Base-by-base conservation (phyloP, 2,888 invertebrate species). In the Drosophila stalkeri region DNA sequence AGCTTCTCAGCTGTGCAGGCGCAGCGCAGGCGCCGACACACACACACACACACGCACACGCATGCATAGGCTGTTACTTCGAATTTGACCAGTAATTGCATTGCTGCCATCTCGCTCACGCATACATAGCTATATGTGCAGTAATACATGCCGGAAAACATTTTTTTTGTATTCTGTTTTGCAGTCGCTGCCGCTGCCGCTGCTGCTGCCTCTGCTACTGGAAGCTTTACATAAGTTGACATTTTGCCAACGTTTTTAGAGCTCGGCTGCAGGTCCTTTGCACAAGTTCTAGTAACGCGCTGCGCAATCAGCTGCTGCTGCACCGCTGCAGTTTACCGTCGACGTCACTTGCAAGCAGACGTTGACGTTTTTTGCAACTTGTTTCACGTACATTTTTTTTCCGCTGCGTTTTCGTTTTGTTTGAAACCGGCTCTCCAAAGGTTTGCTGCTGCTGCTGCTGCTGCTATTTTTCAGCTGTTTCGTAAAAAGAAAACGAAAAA, bases 231-330 rank as follows among this genome's bases (percentile, higher is more conserved):
- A 84, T 86, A 84, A 86, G 87, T 84, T 84, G 83, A 84, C 87
- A 86, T 84, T 64, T 72, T 69, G 72, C 57, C 60, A 65, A 62
- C 74, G 66, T 72, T 82, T 75, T 85, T 70, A 86, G 85, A 86
- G 77, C 83, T 81, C 82, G 83, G 86, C 77, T 88, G 85, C 88
- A 88, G 88, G 88, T 85, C 85, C 86, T 85, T 80, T 82, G 88
- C 82, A 71, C 81, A 86, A 81, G 86, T 88, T 86, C 81, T 81
- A 55, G 66, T 63, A 52, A 72, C 75, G 72, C 86, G 75, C 72
- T 66, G 49, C 65, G 68, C 62, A 66, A 88, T 85, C 85, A 85
- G 88, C 85, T 88, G 88, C 88, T 87, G 73, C 83, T 87, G 72
- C 75, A 71, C 49, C 60, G 61, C 61, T 31, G 20, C 55, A 52